phyloP scores from a whole-genome alignment of 2,113 vertebrate species.

The Gila orcuttii region DNA sequence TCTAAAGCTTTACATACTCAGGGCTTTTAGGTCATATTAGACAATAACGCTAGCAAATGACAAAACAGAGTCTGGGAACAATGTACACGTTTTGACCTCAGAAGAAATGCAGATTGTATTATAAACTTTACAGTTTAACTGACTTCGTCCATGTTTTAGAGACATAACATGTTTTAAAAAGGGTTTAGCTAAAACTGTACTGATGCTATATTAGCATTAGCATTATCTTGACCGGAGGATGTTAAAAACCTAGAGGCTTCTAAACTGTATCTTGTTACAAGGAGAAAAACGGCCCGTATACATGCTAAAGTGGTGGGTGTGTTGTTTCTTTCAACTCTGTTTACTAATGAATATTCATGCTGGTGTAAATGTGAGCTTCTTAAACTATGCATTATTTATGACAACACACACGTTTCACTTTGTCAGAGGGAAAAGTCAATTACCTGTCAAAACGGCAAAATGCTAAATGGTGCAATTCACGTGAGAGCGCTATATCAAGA shows the following conservation, averaged over 20 bases:
- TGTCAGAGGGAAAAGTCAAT: slow-evolving; percentile 65
- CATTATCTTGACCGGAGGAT: background rate
- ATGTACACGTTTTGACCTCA: background rate
- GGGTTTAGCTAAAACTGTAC: background rate
- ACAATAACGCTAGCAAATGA: slow-evolving; percentile 62
- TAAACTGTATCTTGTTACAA: background rate
- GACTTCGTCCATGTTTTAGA: background rate
- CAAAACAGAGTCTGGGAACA: slow-evolving; percentile 42
- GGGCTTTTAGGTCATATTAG: slow-evolving; percentile 65
- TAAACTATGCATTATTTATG: slow-evolving; percentile 73
- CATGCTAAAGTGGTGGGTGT: slow-evolving; percentile 51
- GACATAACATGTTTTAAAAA: background rate
- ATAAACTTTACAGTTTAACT: background rate
- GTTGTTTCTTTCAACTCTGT: slow-evolving; percentile 60
- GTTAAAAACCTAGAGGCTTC: background rate
- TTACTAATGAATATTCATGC: slow-evolving; percentile 71
- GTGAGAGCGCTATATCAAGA: slow-evolving; percentile 60
- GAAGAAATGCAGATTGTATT: background rate
- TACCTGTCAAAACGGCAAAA: slow-evolving; percentile 70
- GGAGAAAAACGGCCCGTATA: slow-evolving; percentile 23
- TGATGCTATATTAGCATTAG: background rate
- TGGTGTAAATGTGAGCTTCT: slow-evolving; percentile 36
- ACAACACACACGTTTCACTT: slow-evolving; percentile 61
- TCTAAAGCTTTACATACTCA: slow-evolving; percentile 65
- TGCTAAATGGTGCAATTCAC: slow-evolving; percentile 72